phyloP scores from a whole-genome alignment of 2,888 invertebrate species.

The Timandra comae region DNA sequence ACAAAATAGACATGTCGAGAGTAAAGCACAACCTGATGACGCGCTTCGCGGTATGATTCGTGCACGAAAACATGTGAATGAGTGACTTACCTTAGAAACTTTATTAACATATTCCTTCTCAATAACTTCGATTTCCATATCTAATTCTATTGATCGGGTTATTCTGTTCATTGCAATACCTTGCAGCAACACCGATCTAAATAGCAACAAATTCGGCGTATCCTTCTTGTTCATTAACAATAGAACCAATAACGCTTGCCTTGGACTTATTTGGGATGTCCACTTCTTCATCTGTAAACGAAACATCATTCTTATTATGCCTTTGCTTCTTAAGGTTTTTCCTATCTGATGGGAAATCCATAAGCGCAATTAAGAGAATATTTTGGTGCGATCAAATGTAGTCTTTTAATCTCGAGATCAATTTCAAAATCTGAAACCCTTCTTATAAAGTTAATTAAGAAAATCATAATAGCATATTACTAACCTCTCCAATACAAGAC shows the following conservation, averaged over 20 bases:
- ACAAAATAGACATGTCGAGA: no score
- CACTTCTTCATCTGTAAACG: slow-evolving; percentile 53
- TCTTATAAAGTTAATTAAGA: no score
- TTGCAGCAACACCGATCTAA: slow-evolving; percentile 50
- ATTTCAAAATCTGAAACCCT: no score
- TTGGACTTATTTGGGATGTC: slow-evolving; percentile 50
- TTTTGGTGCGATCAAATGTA: no score
- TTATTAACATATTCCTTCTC: slow-evolving; percentile 52
- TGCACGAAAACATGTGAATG: no score
- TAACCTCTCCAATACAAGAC: slow-evolving; percentile 45
- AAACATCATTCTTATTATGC: no score
- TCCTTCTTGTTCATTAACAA: slow-evolving; percentile 59
- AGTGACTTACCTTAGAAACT: slow-evolving; percentile 39
- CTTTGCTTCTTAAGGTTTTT: no score
- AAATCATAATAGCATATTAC: slow-evolving; percentile 3
- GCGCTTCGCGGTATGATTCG: no score
- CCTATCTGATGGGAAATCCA: no score
- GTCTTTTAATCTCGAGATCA: no score
- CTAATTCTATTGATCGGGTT: slow-evolving; percentile 51
- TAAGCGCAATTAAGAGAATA: no score
- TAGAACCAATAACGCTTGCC: slow-evolving; percentile 53
- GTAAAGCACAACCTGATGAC: no score
- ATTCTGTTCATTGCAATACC: slow-evolving; percentile 65
- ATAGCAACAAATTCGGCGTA: slow-evolving; percentile 46
- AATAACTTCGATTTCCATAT: slow-evolving; percentile 67